Percentiles rank a stretch among this genome's conserved stretches.
phyloP scores from a whole-genome alignment of 2,797 vertebrate species.

The Spinus olivaceus region DNA sequence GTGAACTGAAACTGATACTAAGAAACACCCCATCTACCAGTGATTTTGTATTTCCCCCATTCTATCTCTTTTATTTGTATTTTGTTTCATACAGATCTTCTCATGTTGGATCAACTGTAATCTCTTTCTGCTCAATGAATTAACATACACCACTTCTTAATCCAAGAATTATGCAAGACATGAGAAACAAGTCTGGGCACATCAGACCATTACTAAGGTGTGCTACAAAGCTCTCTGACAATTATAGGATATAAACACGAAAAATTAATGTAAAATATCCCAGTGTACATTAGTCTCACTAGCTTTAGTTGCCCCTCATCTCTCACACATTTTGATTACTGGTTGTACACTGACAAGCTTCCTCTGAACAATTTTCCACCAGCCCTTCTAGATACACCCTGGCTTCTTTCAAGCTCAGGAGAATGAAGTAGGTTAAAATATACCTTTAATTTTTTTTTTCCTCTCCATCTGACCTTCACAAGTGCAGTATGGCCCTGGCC shows the following conservation, averaged over 20 bases:
- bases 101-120: background rate
- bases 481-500: background rate
- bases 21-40: background rate
- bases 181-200: background rate
- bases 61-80: background rate
- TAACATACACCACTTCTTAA: background rate
- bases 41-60: background rate
- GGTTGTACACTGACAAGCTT: background rate
- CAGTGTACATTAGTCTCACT: background rate
- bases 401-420: background rate
- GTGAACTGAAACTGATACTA: background rate
- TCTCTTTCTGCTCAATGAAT: background rate
- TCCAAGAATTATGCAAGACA: background rate
- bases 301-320: background rate
- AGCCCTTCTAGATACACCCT: background rate
- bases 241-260: background rate
- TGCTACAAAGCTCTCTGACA: background rate
- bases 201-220: background rate
- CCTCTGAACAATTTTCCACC: background rate
- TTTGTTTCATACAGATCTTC: background rate
- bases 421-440: background rate
- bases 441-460: background rate
- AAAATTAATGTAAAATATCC: background rate
- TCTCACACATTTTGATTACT: background rate
- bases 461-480: background rate